Evolutionary conservation across 2,888 invertebrate genomes (phyloP), one percentile per base, ranked within the genome.

Genomic region (Cyaniris semiargus): DNA sequence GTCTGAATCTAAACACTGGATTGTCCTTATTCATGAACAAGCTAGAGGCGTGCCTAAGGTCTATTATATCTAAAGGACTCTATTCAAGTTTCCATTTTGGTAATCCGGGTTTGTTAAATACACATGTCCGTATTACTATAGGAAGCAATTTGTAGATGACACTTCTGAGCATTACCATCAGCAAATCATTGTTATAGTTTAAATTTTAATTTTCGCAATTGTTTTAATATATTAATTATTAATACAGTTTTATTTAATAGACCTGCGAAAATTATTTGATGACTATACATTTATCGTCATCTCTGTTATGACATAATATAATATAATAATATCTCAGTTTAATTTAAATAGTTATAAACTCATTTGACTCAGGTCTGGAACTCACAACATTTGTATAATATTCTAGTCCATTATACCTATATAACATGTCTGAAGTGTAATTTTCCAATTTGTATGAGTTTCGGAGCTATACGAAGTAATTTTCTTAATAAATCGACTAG

Each of bases 371-470:
- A 1, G 1, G 5, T 66, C 15, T 27, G 13, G 60, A 23, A 23
- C 23, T 60, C 23, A 60, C 58, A 58, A 10, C n/a, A 66, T 66
- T 66, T 15, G 15, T 31, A 18, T 66, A 15, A 31, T 31, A 66
- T 66, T 66, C 31, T 6, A 15, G 27, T 31, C 27, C 27, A 27
- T 31, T 66, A 60, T 60, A 66, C 27, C 27, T 66, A 27, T 27
- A 31, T 31, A 66, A 66, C 66, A 60, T 66, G 66, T 18, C 1
- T 31, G 27, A 66, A 66, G 1, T 66, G 27, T 66, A 27, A 66
- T 66, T 27, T 66, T 66, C 66, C 66, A 66, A 60, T 60, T 60
- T 60, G 27, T 66, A 58, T 66, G 60, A 66, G 13, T 66, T 66
- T 23, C 60, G 27, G 8, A 66, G 23, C 23, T 66, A 15, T 27